Evolutionary conservation across 2,797 vertebrate genomes (phyloP).

Genomic region (Lacerta bilineata): DNA sequence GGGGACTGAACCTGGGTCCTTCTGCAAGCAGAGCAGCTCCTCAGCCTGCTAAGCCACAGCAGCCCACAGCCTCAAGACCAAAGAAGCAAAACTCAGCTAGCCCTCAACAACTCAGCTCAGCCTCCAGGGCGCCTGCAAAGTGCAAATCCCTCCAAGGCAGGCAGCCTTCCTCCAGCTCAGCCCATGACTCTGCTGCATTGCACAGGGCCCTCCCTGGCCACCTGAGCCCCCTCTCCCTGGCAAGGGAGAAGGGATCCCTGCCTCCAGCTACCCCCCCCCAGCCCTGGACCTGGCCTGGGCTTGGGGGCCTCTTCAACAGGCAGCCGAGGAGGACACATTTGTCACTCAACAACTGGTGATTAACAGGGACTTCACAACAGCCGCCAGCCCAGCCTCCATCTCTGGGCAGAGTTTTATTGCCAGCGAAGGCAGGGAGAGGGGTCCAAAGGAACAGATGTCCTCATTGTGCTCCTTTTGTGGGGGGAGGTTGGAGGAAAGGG

Average conservation of each 20-base stretch:
- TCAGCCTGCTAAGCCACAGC: no score
- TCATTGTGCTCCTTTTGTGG: neutral
- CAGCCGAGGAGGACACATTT: no score
- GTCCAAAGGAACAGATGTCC: slow-evolving; percentile 1
- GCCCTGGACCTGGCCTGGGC: neutral
- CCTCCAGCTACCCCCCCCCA: neutral
- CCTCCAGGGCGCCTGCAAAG: no score
- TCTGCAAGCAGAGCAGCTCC: no score
- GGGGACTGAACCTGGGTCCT: no score
- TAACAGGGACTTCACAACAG: neutral
- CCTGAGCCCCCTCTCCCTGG: neutral
- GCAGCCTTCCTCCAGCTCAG: no score
- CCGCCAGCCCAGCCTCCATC: neutral
- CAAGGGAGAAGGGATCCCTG: neutral
- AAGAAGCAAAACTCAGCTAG: no score
- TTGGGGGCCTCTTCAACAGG: neutral
- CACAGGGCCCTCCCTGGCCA: no score
- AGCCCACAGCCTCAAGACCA: no score
- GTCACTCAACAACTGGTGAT: neutral
- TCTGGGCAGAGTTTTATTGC: neutral
- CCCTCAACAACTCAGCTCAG: no score
- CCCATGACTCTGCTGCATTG: neutral
- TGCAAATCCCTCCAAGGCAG: neutral
- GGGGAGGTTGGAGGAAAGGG: neutral
- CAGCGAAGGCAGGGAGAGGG: neutral